phyloP scores from a whole-genome alignment of 1,140 invertebrate species.

The Latrodectus geometricus region DNA sequence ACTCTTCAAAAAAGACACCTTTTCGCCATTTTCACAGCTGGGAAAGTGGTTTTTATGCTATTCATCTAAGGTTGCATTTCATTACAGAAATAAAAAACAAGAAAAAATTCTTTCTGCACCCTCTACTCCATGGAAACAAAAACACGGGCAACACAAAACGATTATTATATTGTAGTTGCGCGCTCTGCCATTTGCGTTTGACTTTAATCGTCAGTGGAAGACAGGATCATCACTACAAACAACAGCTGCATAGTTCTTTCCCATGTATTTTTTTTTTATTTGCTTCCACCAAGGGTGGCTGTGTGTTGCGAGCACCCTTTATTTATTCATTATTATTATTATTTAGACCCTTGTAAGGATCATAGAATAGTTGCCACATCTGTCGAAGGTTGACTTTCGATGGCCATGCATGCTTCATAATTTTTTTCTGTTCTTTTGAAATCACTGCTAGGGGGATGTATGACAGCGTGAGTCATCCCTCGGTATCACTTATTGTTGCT shows the following conservation, averaged over 20 bases:
- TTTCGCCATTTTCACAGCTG: too few relatives aligned
- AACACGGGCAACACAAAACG: conserved; percentile 41
- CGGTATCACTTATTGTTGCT: conserved; percentile 20
- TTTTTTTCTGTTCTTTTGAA: conserved; percentile 3
- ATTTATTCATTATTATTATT: conserved; percentile 56
- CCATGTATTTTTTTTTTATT: not conserved
- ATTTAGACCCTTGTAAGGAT: conserved; percentile 9
- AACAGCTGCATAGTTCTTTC: conserved; percentile 24
- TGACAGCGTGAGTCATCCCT: not conserved
- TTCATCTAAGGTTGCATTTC: not conserved
- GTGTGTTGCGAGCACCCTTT: not conserved
- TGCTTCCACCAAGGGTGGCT: not conserved
- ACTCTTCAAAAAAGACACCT: not conserved
- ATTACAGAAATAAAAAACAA: not conserved
- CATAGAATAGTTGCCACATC: conserved; percentile 41
- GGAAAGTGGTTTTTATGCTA: too few relatives aligned
- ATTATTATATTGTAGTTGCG: conserved; percentile 48
- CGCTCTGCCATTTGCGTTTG: conserved; percentile 39
- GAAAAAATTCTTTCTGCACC: not conserved
- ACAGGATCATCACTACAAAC: conserved; percentile 24
- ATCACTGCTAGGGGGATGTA: not conserved
- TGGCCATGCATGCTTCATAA: not conserved
- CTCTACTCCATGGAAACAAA: conserved; percentile 30
- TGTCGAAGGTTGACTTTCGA: conserved; percentile 23
- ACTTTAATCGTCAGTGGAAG: conserved; percentile 43